A percentile compares a stretch with the other conserved stretches of the same genome.
Conservation (phyloP, 2,888 invertebrate genomes). For the Euphydryas editha region DNA sequence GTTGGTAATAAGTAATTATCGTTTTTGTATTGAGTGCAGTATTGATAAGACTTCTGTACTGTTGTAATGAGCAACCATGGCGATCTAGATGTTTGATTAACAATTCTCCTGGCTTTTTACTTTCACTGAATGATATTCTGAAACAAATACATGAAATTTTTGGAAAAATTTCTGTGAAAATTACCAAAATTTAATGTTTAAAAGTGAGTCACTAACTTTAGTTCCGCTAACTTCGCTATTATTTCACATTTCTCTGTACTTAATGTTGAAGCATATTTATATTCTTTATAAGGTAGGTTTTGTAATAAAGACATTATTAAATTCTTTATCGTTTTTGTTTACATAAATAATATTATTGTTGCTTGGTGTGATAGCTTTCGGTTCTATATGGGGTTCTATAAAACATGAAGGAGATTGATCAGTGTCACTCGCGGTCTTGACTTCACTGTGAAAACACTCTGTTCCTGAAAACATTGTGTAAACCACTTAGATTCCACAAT, state of each 20-base stretch:
- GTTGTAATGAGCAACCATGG: slow-evolving; percentile 56
- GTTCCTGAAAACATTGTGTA: too few relatives aligned
- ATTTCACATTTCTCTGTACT: slow-evolving; percentile 64
- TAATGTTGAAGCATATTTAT: slow-evolving; percentile 59
- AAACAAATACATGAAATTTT: slow-evolving; percentile 21
- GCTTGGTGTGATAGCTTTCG: too few relatives aligned
- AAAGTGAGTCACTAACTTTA: slow-evolving; percentile 57
- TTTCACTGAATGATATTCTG: slow-evolving; percentile 58
- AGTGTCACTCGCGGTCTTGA: too few relatives aligned
- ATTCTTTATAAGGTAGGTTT: slow-evolving; percentile 64
- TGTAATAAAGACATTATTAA: slow-evolving; percentile 67
- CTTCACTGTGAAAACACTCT: too few relatives aligned
- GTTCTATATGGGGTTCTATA: too few relatives aligned
- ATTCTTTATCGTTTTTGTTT: background rate
- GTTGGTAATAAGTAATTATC: slow-evolving; percentile 63
- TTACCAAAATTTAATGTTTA: background rate
- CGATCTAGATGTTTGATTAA: slow-evolving; percentile 66
- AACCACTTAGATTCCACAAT: too few relatives aligned
- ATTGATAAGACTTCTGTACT: slow-evolving; percentile 55
- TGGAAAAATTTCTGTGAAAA: background rate
- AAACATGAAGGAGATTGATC: too few relatives aligned
- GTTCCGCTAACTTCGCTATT: slow-evolving; percentile 63
- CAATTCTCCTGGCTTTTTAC: slow-evolving; percentile 64
- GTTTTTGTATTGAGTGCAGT: slow-evolving; percentile 53
- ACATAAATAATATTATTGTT: background rate